Evolutionary conservation across 2,888 invertebrate genomes (phyloP).

Genomic region (Dorcus hopei): DNA sequence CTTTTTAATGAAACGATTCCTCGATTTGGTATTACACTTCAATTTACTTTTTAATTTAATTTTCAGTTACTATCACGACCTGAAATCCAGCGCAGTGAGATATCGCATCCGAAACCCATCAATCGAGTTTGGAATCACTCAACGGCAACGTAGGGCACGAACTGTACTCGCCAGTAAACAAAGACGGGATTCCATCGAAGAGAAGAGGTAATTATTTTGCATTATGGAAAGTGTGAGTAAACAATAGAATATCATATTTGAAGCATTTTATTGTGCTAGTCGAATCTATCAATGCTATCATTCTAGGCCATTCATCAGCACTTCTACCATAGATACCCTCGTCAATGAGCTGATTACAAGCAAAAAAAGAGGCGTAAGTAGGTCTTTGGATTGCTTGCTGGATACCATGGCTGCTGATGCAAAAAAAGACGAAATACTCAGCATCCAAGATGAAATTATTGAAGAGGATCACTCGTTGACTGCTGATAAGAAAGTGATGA

Average conservation of each 20-base stretch:
- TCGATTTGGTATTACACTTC: background rate
- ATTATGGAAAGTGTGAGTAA: too few species aligned
- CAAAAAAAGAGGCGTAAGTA: constrained; percentile 19
- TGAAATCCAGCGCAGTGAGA: constrained; percentile 13
- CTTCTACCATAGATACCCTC: constrained; percentile 29
- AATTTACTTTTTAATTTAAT: background rate
- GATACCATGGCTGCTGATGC: constrained; percentile 25
- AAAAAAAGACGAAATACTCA: constrained; percentile 26
- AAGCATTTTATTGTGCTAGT: too few species aligned
- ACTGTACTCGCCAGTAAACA: constrained; percentile 48
- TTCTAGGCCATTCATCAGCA: constrained; percentile 26
- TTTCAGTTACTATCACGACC: constrained; percentile 26
- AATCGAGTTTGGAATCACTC: constrained; percentile 50
- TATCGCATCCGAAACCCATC: constrained; percentile 17
- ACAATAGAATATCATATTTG: too few species aligned
- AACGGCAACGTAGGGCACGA: constrained; percentile 52
- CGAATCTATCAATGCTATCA: background rate
- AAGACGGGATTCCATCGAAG: constrained; percentile 16
- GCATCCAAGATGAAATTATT: constrained; percentile 4
- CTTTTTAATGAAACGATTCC: too few species aligned
- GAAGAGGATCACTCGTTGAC: constrained; percentile 17
- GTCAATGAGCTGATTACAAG: constrained; percentile 23
- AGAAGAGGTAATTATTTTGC: constrained; percentile 2
- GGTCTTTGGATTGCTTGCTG: constrained; percentile 34
- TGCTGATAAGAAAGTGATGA: constrained; percentile 21